phyloP scores from a whole-genome alignment of 2,113 vertebrate genomes.

The Eleginops maclovinus region DNA sequence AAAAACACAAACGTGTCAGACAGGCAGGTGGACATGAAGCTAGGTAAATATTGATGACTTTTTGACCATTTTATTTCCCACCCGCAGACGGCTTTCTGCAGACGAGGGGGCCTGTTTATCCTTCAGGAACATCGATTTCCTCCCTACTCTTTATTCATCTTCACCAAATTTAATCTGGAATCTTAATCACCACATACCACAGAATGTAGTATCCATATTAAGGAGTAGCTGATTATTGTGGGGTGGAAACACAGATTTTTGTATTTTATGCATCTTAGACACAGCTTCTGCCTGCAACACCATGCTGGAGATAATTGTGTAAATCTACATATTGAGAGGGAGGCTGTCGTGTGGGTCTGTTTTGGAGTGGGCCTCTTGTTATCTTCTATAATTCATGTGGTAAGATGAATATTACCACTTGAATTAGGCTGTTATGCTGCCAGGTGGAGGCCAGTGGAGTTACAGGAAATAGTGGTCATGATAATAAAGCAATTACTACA shows the following conservation, averaged over 20 bases:
- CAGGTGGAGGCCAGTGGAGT: conserved; percentile 77
- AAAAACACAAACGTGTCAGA: conserved; percentile 68
- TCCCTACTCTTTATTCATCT: conserved; percentile 74
- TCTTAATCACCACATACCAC: conserved; percentile 69
- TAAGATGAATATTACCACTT: conserved; percentile 76
- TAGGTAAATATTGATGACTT: conserved; percentile 83
- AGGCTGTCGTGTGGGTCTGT: conserved; percentile 58
- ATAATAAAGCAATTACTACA: conserved; percentile 74
- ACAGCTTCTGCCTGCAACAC: conserved; percentile 76
- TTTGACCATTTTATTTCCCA: conserved; percentile 77
- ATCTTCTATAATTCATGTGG: conserved; percentile 74
- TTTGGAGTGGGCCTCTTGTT: conserved; percentile 74
- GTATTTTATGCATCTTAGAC: conserved; percentile 84
- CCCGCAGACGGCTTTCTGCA: conserved; percentile 62
- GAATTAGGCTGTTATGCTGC: conserved; percentile 78
- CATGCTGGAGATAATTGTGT: conserved; percentile 81
- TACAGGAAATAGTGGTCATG: conserved; percentile 69
- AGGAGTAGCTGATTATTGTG: conserved; percentile 77
- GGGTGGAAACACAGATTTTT: conserved; percentile 80
- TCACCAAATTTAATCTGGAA: conserved; percentile 78
- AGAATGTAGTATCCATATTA: conserved; percentile 80
- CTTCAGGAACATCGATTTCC: conserved; percentile 75
- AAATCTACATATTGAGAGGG: conserved; percentile 83
- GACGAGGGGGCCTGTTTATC: conserved; percentile 68
- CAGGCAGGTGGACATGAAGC: conserved; percentile 72